Base-by-base conservation (phyloP, 1,140 invertebrate genomes). In the Ladona fulva region DNA sequence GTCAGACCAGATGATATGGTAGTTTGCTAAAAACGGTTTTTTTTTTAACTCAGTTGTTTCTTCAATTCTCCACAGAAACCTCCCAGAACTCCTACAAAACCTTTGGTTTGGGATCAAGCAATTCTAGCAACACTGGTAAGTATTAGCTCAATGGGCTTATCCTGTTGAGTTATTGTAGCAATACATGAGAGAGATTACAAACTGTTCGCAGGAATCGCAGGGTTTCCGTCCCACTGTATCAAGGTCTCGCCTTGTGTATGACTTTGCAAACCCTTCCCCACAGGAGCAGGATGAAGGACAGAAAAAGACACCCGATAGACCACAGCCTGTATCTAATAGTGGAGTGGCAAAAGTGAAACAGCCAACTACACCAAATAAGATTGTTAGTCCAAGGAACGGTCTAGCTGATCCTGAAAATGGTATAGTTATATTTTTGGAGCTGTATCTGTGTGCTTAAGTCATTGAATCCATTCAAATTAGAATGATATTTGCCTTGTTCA, bases 111-210 rank as follows among this genome's bases (percentile, higher is more conserved):
- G 89, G 90, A 91, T 82, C 87, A 88, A 80, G 86, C 83, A 77
- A 85, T 89, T 74, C 80, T 91, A 24, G 88, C 89, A 80, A 87
- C 85, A 74, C 83, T 91, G 85, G 90, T 89, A 86, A 87, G 81
- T 80, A n/a, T 74, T 42, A 24, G 8, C 6, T 74, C 52, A 16
- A 66, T 66, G 29, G 29, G 29, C 29, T 37, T 37, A 37, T 37
- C 29, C 29, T 37, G 29, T 37, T 37, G 29, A 37, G 29, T 37
- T 22, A 19, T 22, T 6, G 52, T 66, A 22, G 52, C 52, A 3
- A 19, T 19, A 66, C n/a, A 66, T 66, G 3, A 22, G 52, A 16
- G n/a, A 66, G n/a, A 80, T 77, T 83, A 80, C 80, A 77, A 75
- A 79, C 81, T 78, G 81, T 84, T 87, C 87, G 78, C 84, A 90